Conservation (phyloP, 2,797 vertebrate genomes). For the Hephaestus fuliginosus region DNA sequence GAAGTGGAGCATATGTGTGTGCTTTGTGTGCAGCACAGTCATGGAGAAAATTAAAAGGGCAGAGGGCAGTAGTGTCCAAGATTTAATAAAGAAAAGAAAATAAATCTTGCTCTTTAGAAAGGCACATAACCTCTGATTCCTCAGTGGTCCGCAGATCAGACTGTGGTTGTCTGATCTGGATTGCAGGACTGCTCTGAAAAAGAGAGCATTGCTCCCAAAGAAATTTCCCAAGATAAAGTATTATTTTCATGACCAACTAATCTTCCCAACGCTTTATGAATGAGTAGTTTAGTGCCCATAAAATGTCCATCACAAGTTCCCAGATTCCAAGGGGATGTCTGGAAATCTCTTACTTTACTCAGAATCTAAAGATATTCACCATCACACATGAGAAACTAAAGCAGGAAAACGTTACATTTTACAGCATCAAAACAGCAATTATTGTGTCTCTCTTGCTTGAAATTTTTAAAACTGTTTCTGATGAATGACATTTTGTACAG, state of each 20-base stretch:
- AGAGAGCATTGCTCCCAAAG: too few relatives aligned
- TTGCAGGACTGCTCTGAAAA: too few relatives aligned
- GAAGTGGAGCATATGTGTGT: not conserved
- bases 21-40: not conserved
- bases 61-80: not conserved
- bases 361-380: not conserved
- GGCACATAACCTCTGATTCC: conserved; percentile 5
- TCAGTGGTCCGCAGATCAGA: conserved; percentile 17
- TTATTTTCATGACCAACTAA: too few relatives aligned
- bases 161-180: not conserved
- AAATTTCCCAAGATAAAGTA: too few relatives aligned
- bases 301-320: not conserved
- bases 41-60: not conserved
- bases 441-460: too few relatives aligned
- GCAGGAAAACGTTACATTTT: not conserved
- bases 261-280: not conserved
- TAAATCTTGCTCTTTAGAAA: conserved; percentile 19
- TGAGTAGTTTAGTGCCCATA: not conserved
- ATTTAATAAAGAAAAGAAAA: conserved; percentile 2
- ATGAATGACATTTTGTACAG: not conserved
- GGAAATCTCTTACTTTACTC: not conserved
- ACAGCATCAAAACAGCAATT: too few relatives aligned
- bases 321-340: not conserved
- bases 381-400: not conserved
- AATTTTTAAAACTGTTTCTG: not conserved